phyloP scores from a whole-genome alignment of 2,113 vertebrate genomes.

The Sphyrna mokarran region DNA sequence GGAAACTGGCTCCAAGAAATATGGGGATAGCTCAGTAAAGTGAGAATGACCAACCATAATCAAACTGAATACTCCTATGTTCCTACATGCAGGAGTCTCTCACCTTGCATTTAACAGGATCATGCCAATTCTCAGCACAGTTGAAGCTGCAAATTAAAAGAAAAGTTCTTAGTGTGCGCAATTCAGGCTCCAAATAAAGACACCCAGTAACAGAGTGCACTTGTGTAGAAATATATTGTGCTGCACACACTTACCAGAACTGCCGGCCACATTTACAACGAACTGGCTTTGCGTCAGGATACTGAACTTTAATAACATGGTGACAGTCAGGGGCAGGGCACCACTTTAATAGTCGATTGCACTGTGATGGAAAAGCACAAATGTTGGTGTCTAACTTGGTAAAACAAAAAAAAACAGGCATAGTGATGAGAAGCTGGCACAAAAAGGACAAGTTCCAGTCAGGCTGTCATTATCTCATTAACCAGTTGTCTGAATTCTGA shows the following conservation, averaged over 20 bases:
- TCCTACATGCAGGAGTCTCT: conserved; percentile 37
- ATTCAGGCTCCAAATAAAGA: neutral
- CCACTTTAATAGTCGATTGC: conserved; percentile 99
- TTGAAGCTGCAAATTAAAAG: conserved; percentile 77
- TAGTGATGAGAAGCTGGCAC: neutral
- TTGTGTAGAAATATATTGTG: neutral
- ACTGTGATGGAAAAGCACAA: conserved; percentile 56
- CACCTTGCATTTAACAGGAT: conserved; percentile 99
- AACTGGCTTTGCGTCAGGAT: conserved; percentile 96
- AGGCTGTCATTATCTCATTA: neutral
- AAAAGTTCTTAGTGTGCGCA: neutral
- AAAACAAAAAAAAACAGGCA: neutral
- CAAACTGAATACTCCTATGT: too few relatives aligned
- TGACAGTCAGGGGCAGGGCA: conserved; percentile 98
- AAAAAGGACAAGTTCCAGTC: neutral
- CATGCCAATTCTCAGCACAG: conserved; percentile 98
- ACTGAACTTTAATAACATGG: conserved; percentile 98
- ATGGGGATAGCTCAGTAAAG: too few relatives aligned
- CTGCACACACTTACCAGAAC: conserved; percentile 76
- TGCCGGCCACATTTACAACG: conserved; percentile 97
- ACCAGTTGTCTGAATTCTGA: neutral
- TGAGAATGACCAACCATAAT: too few relatives aligned
- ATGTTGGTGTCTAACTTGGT: neutral
- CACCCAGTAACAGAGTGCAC: neutral
- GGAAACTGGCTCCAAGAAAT: too few relatives aligned